These are phyloP conservation scores for Ophioninae sp. DNA, from an alignment of 2,888 invertebrate species.

Conservation along the genomic window DNA sequence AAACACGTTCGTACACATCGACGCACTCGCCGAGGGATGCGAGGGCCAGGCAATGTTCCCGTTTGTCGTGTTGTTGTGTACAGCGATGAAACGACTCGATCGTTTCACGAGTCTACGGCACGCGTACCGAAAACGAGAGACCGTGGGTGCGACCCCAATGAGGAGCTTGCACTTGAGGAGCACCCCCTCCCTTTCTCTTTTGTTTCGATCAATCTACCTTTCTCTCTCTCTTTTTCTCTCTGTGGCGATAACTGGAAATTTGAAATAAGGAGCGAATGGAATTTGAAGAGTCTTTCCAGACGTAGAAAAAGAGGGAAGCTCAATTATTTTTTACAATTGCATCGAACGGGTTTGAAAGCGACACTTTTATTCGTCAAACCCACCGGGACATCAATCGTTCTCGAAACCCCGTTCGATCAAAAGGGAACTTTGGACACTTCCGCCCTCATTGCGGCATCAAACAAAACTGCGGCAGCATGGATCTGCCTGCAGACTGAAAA, in stretches of 20 bases:
- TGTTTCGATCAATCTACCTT: background rate
- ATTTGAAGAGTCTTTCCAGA: constrained; percentile 10
- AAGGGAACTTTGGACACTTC: background rate
- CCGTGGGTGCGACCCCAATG: constrained; percentile 69
- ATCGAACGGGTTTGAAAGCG: constrained; percentile 9
- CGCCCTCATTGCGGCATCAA: background rate
- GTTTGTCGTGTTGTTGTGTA: constrained; percentile 75
- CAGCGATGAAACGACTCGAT: constrained; percentile 79
- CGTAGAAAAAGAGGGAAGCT: constrained; percentile 17
- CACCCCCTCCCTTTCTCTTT: background rate
- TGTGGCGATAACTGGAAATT: constrained; percentile 47
- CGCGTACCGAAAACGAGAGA: constrained; percentile 49
- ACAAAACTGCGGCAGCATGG: background rate
- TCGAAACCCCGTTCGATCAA: background rate
- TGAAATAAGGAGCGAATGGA: constrained; percentile 49
- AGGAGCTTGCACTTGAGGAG: constrained; percentile 59
- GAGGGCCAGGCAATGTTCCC: constrained; percentile 33
- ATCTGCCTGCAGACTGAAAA: background rate
- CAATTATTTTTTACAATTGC: constrained; percentile 47
- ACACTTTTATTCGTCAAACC: constrained; percentile 10
- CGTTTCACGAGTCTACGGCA: constrained; percentile 70
- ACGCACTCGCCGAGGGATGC: constrained; percentile 41
- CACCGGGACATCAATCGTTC: background rate
- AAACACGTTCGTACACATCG: background rate
- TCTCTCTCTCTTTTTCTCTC: constrained; percentile 10